phyloP scores from a whole-genome alignment of 2,113 vertebrate species.

The Hippocampus guttulatus region DNA sequence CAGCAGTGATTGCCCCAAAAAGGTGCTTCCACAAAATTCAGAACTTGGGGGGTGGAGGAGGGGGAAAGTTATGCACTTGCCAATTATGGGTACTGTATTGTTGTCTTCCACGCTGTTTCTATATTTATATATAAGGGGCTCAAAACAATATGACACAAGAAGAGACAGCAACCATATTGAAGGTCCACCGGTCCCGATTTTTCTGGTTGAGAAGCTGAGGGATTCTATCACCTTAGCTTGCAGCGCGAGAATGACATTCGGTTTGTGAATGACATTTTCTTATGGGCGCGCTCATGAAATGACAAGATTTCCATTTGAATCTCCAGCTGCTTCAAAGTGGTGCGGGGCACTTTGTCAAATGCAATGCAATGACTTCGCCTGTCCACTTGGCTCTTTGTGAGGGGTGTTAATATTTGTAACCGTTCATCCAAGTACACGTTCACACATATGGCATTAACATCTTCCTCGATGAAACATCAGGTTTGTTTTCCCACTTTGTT shows the following conservation, averaged over 20 bases:
- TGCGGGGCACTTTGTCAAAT: background rate
- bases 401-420: slow-evolving; percentile 37
- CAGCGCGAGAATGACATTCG: slow-evolving; percentile 34
- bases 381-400: slow-evolving; percentile 13
- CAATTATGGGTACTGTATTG: too few species aligned
- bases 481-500: slow-evolving; percentile 58
- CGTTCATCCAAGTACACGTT: slow-evolving; percentile 48
- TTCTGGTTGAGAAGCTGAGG: slow-evolving; percentile 26
- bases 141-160: slow-evolving; percentile 3
- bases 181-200: slow-evolving; percentile 17
- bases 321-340: slow-evolving; percentile 24
- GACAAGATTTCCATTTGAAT: slow-evolving; percentile 34
- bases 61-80: too few species aligned
- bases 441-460: slow-evolving; percentile 61
- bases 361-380: background rate
- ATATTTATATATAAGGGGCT: background rate
- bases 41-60: too few species aligned
- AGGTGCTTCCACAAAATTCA: too few species aligned
- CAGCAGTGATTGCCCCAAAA: too few species aligned
- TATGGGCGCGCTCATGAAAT: slow-evolving; percentile 25
- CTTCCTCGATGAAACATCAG: slow-evolving; percentile 50
- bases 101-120: too few species aligned
- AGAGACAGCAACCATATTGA: slow-evolving; percentile 15
- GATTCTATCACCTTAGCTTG: slow-evolving; percentile 40
- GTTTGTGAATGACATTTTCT: slow-evolving; percentile 50